Evolutionary conservation across 2,888 invertebrate genomes (phyloP).

Genomic region (Drosophila anceps): DNA sequence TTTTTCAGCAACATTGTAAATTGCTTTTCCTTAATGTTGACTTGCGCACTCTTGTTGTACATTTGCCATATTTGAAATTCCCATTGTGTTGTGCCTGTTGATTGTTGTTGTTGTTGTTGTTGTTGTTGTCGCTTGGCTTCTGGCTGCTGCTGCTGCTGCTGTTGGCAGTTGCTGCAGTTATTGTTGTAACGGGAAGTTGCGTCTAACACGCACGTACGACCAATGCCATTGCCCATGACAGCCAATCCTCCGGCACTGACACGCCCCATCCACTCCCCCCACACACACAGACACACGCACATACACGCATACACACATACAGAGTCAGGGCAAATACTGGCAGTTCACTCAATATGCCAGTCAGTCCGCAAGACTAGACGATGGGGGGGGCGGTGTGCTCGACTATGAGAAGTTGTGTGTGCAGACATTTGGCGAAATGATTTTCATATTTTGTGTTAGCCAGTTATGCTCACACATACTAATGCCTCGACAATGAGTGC

Average conservation of each 20-base stretch:
- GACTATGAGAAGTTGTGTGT: constrained; percentile 14
- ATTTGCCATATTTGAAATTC: constrained; percentile 74
- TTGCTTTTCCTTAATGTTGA: constrained; percentile 47
- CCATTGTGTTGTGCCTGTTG: constrained; percentile 64
- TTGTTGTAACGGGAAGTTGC: constrained; percentile 72
- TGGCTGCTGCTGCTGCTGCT: constrained; percentile 11
- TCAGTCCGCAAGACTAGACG: constrained; percentile 62
- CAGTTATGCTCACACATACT: constrained; percentile 60
- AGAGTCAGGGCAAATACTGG: constrained; percentile 21
- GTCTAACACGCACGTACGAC: constrained; percentile 74
- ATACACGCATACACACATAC: neutral
- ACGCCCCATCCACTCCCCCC: constrained; percentile 16
- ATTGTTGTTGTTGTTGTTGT: constrained; percentile 25
- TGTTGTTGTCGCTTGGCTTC: constrained; percentile 22
- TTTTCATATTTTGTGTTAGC: constrained; percentile 71
- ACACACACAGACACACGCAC: neutral
- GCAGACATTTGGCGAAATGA: constrained; percentile 64
- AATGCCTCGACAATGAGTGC: constrained; percentile 24
- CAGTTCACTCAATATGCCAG: constrained; percentile 72
- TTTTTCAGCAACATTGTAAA: constrained; percentile 24
- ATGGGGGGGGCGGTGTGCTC: neutral
- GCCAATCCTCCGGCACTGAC: constrained; percentile 49
- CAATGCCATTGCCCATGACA: constrained; percentile 56
- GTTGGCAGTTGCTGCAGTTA: constrained; percentile 26
- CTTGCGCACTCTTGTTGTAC: constrained; percentile 32